Evolutionary conservation across 2,888 invertebrate species (phyloP).

Genomic region (Leptura quadrifasciata): DNA sequence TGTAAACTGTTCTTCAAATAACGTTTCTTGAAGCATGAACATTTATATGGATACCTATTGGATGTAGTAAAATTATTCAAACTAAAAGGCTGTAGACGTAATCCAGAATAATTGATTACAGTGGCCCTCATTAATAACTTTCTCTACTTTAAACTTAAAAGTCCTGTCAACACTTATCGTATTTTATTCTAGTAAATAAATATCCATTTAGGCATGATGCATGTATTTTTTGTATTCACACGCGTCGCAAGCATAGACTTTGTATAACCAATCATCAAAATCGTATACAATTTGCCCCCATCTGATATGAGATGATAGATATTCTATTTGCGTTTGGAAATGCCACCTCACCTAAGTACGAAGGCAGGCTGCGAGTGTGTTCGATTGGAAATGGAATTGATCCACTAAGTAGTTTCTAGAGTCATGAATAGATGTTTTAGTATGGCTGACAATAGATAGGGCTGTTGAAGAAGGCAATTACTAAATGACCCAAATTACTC

Average conservation of each 20-base stretch:
- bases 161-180: not conserved
- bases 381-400: slow-evolving; percentile 36
- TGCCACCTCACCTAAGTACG: not conserved
- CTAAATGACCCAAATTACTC: slow-evolving; percentile 37
- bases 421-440: slow-evolving; percentile 41
- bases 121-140: not conserved
- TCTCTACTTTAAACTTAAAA: not conserved
- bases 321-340: slow-evolving; percentile 36
- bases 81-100: not conserved
- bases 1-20: too few relatives aligned
- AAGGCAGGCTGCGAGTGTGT: slow-evolving; percentile 13
- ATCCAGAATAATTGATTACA: not conserved
- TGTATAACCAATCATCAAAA: slow-evolving; percentile 8
- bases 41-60: too few relatives aligned
- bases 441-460: slow-evolving; percentile 37
- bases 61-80: not conserved
- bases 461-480: slow-evolving; percentile 33
- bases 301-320: slow-evolving; percentile 29
- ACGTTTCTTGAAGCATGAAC: too few relatives aligned
- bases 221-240: not conserved
- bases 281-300: slow-evolving; percentile 8
- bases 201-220: not conserved
- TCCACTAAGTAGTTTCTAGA: slow-evolving; percentile 38
- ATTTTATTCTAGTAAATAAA: not conserved
- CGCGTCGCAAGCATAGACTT: not conserved